Conservation (phyloP, 2,888 invertebrate species). For the Cantharis flavilabris region DNA sequence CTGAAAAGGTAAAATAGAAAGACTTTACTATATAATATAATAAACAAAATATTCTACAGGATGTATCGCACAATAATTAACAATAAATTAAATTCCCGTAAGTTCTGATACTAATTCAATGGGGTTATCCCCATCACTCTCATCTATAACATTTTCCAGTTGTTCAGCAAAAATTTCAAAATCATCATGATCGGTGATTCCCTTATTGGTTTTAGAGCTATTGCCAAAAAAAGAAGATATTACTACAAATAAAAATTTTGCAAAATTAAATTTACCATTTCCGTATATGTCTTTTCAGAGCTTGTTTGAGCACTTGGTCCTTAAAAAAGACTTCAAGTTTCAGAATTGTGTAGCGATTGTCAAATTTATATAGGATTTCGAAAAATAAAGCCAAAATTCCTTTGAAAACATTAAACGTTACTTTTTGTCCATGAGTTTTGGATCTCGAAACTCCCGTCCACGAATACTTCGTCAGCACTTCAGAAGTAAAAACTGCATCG, state of each 20-base stretch:
- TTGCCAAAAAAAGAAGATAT: not conserved
- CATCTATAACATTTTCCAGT: not conserved
- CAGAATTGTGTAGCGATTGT: constrained; percentile 32
- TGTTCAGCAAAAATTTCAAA: not conserved
- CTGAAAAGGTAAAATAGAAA: not conserved
- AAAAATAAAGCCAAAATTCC: constrained; percentile 34
- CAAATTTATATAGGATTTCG: constrained; percentile 30
- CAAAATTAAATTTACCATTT: not conserved
- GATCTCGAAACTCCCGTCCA: constrained; percentile 34
- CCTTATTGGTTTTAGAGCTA: not conserved
- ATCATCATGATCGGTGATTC: not conserved
- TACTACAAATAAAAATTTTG: not conserved
- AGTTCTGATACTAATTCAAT: not conserved
- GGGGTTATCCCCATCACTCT: not conserved
- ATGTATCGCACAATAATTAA: not conserved
- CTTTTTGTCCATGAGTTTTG: not conserved
- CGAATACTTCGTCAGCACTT: constrained; percentile 29
- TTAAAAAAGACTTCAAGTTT: constrained; percentile 34
- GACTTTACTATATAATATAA: not conserved
- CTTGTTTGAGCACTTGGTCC: constrained; percentile 8
- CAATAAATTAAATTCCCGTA: not conserved
- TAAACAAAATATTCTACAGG: not conserved
- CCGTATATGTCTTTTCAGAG: not conserved
- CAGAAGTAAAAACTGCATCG: constrained; percentile 28
- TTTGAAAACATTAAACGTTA: constrained; percentile 28